These are phyloP conservation scores for Coenobita brevimanus DNA, from an alignment of 1,140 invertebrate genomes.

Conservation along the genomic window DNA sequence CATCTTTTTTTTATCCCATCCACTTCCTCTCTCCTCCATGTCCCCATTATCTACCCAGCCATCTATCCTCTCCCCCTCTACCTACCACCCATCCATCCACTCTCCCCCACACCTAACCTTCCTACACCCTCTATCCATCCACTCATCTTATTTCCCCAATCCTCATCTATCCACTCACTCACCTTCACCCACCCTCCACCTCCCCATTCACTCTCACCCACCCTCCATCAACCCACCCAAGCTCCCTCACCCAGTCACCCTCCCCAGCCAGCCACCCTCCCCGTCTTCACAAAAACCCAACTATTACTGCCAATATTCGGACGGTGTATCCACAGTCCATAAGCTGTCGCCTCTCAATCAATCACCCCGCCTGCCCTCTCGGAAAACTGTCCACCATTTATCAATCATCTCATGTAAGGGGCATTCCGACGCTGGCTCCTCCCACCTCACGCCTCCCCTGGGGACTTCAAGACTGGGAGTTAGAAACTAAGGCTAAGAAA, in stretches of 20 bases:
- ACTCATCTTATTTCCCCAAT: neutral
- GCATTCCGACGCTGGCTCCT: neutral
- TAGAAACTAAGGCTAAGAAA: too few species aligned
- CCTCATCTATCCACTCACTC: neutral
- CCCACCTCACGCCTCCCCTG: neutral
- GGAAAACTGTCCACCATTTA: constrained; percentile 12
- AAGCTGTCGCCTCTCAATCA: constrained; percentile 15
- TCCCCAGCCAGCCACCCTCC: neutral
- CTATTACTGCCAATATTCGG: neutral
- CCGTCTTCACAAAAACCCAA: neutral
- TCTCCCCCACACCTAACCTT: neutral
- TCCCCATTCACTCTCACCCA: neutral
- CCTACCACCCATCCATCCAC: neutral
- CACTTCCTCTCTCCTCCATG: neutral
- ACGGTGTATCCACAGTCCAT: neutral
- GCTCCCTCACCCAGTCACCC: neutral
- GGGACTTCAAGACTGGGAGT: too few species aligned
- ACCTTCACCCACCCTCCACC: neutral
- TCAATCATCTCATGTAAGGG: neutral
- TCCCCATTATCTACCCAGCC: neutral
- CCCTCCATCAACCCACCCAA: neutral
- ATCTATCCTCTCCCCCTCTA: neutral
- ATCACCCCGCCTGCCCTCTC: neutral
- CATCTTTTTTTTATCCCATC: neutral
- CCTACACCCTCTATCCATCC: neutral